A percentile compares a stretch with the other conserved stretches of the same genome.
phyloP scores from a whole-genome alignment of 53 echinoderm and acorn worm genomes.

The Holothuria scabra region DNA sequence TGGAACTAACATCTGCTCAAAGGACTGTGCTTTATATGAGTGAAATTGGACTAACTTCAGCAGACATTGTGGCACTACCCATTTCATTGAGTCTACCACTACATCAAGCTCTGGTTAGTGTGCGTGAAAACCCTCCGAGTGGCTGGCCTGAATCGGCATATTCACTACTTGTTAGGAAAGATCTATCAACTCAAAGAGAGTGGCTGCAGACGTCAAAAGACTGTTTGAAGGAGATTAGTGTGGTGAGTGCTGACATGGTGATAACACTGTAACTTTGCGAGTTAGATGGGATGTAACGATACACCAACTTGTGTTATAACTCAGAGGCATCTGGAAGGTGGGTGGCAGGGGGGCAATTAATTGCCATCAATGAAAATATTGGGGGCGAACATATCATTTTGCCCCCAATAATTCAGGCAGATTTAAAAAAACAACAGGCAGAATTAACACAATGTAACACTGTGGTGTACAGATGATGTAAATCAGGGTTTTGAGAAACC shows the following conservation, averaged over 20 bases:
- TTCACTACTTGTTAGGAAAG: slow-evolving; percentile 77
- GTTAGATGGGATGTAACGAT: no score
- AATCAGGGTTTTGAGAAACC: no score
- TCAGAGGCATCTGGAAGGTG: no score
- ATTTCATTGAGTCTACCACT: slow-evolving; percentile 82
- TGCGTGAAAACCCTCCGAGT: slow-evolving; percentile 80
- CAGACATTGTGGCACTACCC: slow-evolving; percentile 75
- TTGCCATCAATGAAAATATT: no score
- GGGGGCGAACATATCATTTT: no score
- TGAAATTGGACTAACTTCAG: slow-evolving; percentile 66
- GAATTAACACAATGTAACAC: no score
- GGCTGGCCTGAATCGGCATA: slow-evolving; percentile 93
- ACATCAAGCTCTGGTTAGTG: slow-evolving; percentile 66
- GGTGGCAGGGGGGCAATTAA: no score
- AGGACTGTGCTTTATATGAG: slow-evolving; percentile 88
- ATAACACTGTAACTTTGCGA: background rate
- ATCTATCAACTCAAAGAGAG: slow-evolving; percentile 81
- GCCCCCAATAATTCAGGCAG: no score
- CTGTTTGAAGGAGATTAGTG: slow-evolving; percentile 36
- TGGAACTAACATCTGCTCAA: slow-evolving; percentile 63
- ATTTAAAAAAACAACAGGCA: no score
- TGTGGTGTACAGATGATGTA: no score
- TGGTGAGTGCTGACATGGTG: background rate
- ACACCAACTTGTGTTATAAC: no score
- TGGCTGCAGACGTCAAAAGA: slow-evolving; percentile 55